Conservation (phyloP, 2,113 vertebrate species). For the Myotis yumanensis region DNA sequence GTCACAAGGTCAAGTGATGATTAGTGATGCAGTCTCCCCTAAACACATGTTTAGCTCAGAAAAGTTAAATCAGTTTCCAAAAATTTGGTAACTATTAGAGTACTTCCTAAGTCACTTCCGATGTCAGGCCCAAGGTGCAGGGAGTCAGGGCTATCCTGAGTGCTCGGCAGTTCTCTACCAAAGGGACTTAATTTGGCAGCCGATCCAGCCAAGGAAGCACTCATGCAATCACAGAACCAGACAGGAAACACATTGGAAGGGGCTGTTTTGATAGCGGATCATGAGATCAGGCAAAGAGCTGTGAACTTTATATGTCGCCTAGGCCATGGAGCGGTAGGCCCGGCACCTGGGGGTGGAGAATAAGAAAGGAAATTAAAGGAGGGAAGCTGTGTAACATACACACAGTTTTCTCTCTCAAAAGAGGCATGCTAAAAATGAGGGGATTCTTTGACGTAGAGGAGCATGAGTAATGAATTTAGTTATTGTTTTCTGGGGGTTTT, state of each 20-base stretch:
- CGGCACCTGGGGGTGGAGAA: conserved; percentile 89
- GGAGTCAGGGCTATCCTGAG: conserved; percentile 62
- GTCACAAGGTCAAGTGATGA: conserved; percentile 95
- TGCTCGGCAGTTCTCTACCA: conserved; percentile 79
- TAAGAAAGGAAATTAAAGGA: conserved; percentile 96
- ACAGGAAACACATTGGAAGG: conserved; percentile 90
- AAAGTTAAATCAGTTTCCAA: conserved; percentile 89
- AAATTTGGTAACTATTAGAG: conserved; percentile 99
- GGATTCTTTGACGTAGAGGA: conserved; percentile 82
- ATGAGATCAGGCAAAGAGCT: conserved; percentile 87
- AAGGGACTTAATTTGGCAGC: conserved; percentile 86
- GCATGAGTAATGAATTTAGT: conserved; percentile 61
- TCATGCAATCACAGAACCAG: conserved; percentile 86
- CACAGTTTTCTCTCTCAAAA: conserved; percentile 70
- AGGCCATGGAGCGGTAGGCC: conserved; percentile 77
- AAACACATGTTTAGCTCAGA: conserved; percentile 93
- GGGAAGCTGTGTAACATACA: conserved; percentile 76
- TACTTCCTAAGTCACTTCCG: conserved; percentile 97
- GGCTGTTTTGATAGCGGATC: conserved; percentile 91
- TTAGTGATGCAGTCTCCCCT: conserved; percentile 92
- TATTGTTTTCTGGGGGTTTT: conserved; percentile 8
- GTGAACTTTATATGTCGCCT: conserved; percentile 89
- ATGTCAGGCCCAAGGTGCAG: conserved; percentile 89
- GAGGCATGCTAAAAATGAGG: conserved; percentile 75
- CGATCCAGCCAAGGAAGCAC: conserved; percentile 79